Base-by-base conservation (phyloP, 2,797 vertebrate genomes). In the Enteromius treurensis region DNA sequence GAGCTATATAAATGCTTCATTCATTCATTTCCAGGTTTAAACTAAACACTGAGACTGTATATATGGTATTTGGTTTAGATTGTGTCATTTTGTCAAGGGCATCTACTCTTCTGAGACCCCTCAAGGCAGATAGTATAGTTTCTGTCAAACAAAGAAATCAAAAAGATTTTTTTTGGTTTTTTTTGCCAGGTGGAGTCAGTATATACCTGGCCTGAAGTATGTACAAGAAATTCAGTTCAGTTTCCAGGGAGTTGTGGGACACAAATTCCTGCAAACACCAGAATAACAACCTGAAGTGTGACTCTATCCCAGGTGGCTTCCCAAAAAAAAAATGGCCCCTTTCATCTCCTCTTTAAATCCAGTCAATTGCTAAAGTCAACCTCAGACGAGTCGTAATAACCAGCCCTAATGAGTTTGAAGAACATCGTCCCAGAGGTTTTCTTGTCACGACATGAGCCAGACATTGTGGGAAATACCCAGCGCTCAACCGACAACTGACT, bases 381-480 rank as follows among this genome's bases (percentile, higher is more conserved):
- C 67, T 53, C 53, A 80, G 84, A 83, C 9, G 29, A 81, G 80
- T 49, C 67, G 70, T 78, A 80, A 69, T 70, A 53, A 71, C 37
- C 65, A 58, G 55, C 47, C 51, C 76, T 86, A 84, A 87, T 86
- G 85, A 88, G 82, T 70, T 73, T 10, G 60, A 75, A 14, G 83
- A 81, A 65, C 69, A 74, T 55, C 40, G 9, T 3, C 80, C 58
- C 6, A 53, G 62, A 75, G 53, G 45, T 67, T 68, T 83, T 83
- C 89, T 77, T 85, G 89, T 88, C 81, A 69, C 37, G 77, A 88
- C 88, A 82, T 14, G 87, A 86, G 71, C 68, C 5, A 71, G 80
- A 78, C 45, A 68, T 53, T 40, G 77, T 68, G 88, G 89, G 89
- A 89, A 90, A 89, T 88, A 86, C 89, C 88, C 84, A 23, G 21